Evolutionary conservation across 2,888 invertebrate genomes (phyloP).

Genomic region (Drepanosiphum platanoidis): DNA sequence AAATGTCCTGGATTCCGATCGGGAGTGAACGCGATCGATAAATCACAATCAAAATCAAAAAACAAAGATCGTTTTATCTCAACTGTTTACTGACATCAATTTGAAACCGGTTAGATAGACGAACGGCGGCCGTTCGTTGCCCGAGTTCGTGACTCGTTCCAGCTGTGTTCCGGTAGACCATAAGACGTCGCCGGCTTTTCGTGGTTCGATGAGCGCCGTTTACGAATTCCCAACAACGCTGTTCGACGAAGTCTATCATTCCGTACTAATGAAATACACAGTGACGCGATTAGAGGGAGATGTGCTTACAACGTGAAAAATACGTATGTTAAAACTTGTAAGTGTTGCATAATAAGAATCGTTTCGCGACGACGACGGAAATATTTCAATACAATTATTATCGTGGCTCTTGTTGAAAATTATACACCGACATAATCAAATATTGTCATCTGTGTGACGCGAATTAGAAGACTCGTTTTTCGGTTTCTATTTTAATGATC

Average conservation of each 20-base stretch:
- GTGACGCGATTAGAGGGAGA: not conserved
- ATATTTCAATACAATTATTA: too few relatives aligned
- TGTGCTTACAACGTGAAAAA: too few relatives aligned
- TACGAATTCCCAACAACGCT: constrained; percentile 23
- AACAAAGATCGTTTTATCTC: not conserved
- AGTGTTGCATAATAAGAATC: too few relatives aligned
- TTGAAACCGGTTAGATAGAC: constrained; percentile 7
- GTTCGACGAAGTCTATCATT: constrained; percentile 42
- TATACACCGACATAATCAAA: too few relatives aligned
- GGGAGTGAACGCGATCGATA: not conserved
- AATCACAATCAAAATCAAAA: not conserved
- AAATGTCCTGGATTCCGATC: constrained; percentile 64
- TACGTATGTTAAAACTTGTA: too few relatives aligned
- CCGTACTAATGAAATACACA: not conserved
- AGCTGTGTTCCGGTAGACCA: constrained; percentile 23
- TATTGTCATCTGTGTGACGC: too few relatives aligned
- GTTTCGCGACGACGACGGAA: too few relatives aligned
- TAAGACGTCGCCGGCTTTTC: not conserved
- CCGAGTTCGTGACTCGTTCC: constrained; percentile 11
- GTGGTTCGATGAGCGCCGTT: not conserved
- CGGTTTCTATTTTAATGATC: too few relatives aligned
- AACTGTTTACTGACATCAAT: not conserved
- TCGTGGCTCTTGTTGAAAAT: too few relatives aligned
- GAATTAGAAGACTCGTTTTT: too few relatives aligned
- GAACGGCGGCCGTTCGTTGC: not conserved